A percentile compares a stretch with the other conserved stretches of the same genome.
Conservation (phyloP, 2,113 vertebrate species). For the Morphnarchus princeps region DNA sequence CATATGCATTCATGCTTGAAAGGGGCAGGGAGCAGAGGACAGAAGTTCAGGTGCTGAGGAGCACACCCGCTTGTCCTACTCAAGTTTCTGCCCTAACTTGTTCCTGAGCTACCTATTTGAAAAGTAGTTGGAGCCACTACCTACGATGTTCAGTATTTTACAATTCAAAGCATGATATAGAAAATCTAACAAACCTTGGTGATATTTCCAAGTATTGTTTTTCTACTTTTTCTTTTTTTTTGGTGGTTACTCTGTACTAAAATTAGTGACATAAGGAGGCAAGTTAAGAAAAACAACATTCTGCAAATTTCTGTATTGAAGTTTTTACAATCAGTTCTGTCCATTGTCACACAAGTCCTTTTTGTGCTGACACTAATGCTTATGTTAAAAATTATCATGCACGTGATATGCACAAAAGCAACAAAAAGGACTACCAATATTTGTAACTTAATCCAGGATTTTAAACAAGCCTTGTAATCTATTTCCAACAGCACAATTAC, state of each 20-base stretch:
- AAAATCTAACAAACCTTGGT: neutral
- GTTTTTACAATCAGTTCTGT: neutral
- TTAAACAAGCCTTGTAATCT: neutral
- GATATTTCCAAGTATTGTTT: neutral
- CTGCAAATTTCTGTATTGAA: neutral
- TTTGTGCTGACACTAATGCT: neutral
- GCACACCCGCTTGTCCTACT: rapidly evolving
- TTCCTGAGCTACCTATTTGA: neutral
- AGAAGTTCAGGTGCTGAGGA: neutral
- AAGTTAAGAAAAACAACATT: neutral
- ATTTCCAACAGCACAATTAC: neutral
- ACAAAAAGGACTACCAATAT: neutral
- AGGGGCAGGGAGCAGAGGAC: neutral
- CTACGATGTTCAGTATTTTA: neutral
- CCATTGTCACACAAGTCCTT: neutral
- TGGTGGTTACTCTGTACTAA: neutral
- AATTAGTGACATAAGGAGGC: neutral
- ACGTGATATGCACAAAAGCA: rapidly evolving
- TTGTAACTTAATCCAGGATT: neutral
- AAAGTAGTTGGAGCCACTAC: neutral
- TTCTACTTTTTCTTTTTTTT: neutral
- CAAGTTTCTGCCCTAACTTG: neutral
- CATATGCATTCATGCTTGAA: neutral
- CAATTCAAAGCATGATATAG: neutral
- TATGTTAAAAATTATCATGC: neutral